Percentiles rank a stretch among this genome's conserved stretches.
Evolutionary conservation across 2,113 vertebrate species (phyloP).

Genomic region (Diadophis punctatus): DNA sequence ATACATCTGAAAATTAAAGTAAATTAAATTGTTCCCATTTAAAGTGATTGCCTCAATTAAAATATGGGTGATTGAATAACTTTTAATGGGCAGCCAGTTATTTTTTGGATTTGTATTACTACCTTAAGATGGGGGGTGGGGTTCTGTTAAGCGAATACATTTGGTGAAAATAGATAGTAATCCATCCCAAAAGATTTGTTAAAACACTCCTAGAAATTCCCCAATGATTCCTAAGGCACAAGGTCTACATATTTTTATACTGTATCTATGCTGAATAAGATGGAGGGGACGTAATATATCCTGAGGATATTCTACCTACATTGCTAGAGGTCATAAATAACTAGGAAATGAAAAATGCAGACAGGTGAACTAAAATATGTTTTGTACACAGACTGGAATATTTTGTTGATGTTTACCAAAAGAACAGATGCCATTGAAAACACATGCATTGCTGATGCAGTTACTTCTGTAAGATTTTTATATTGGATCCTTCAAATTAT

Average conservation of each 20-base stretch:
- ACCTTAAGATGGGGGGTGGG: too few relatives aligned
- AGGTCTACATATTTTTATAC: not conserved
- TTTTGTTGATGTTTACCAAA: slow-evolving; percentile 10
- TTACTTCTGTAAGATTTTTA: not conserved
- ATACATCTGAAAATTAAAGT: not conserved
- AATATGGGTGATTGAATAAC: not conserved
- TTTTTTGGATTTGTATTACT: not conserved
- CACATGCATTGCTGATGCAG: not conserved
- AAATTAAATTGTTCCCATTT: not conserved
- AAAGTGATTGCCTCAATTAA: not conserved
- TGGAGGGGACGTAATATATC: not conserved
- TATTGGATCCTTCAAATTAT: not conserved
- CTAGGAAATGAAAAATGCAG: not conserved
- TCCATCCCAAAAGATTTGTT: not conserved
- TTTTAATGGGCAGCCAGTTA: not conserved
- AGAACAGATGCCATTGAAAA: not conserved
- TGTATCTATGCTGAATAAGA: not conserved
- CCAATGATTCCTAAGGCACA: not conserved
- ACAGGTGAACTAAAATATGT: not conserved
- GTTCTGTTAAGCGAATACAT: not conserved
- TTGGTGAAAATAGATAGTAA: not conserved
- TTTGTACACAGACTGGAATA: not conserved
- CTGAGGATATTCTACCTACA: not conserved
- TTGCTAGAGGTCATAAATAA: not conserved
- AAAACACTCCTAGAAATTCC: not conserved